Evolutionary conservation across 2,888 invertebrate genomes (phyloP), one percentile per base, ranked within the genome.

Genomic region (Scelioninae gen. 1): DNA sequence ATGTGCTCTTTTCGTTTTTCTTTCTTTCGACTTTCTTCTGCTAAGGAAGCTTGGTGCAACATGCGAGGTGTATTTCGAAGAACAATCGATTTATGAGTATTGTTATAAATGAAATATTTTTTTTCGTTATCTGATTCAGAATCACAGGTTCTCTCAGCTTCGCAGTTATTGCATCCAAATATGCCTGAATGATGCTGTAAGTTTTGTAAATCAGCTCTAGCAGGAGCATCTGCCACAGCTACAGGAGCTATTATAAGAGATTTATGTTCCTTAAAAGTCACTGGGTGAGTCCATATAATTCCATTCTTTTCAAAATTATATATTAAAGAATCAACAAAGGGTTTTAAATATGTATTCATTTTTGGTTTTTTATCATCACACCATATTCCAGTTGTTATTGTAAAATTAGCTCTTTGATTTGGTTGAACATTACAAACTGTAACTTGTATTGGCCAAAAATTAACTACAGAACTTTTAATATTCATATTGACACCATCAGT

Each of bases 141-240:
- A 15, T 38, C 16, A 31, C 23, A 13, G 13, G 5, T 13, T 43
- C 38, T 15, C 8, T 53, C 7, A 32, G 9, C 15, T 38, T 76
- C 68, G 15, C 68, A 77, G 8, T 31, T 34, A 13, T 75, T 75
- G 38, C 38, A 38, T 11, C 38, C 38, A 56, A 43, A 56, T 23
- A 32, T 56, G 5, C 63, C 68, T 10, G 15, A 55, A 56, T 63
- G 51, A 4, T 49, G 32, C 9, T 43, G 38, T 8, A 78, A 23
- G 32, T 78, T 78, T 63, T 69, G 77, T 13, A 78, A 6, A n/a
- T 34, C 31, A 7, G 77, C 77, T 55, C 77, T 45, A 0, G 43
- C 56, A 1, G 77, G 69, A 7, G 69, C 55, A 40, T 69, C 78
- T 0, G 15, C 79, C 16, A 51, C 15, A n/a, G 29, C 40, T 8